Evolutionary conservation across 2,888 invertebrate species (phyloP), one percentile per base, ranked within the genome.

Genomic region (Hypena proboscidalis): DNA sequence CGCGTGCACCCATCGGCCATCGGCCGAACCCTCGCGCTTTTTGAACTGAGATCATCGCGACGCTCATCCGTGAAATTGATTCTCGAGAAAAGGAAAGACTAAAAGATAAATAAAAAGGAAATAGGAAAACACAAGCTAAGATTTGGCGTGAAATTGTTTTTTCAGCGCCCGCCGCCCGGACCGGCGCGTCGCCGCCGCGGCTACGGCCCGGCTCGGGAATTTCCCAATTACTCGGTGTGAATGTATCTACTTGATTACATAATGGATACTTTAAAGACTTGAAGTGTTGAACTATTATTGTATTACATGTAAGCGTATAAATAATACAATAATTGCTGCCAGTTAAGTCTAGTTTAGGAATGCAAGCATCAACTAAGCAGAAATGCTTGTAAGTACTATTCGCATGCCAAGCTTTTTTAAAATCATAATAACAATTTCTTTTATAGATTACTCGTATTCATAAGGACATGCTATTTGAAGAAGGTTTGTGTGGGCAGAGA

Each of bases 121-220:
- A 90, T 90, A 90, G 87, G 87, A 90, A 90, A 90, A 90, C 90
- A 90, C 89, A 86, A 86, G 88, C 87, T 89, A 90, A 90, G 90
- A 90, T 90, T 90, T 90, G 90, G 90, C 90, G 90, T 90, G 90
- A 90, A 90, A 90, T 90, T 90, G 90, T 90, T 89, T 90, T n/a
- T 90, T 89, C 84, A 85, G 81, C 86, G 73, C 80, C 84, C 85
- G 47, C 38, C 47, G 40, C 40, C 48, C 48, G 48, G 33, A n/a
- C n/a, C n/a, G n/a, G 75, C 81, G 80, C 79, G 74, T 76, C 77
- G 69, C 66, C 76, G 80, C 61, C 75, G 77, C 70, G 75, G 71
- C 68, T 52, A 52, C 70, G 74, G 75, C 81, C 80, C 83, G 76
- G 72, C 79, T 77, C 81, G 84, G 81, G 90, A 89, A 90, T 90